Base-by-base conservation (phyloP, 2,113 vertebrate genomes). In the Pampusana beccarii region DNA sequence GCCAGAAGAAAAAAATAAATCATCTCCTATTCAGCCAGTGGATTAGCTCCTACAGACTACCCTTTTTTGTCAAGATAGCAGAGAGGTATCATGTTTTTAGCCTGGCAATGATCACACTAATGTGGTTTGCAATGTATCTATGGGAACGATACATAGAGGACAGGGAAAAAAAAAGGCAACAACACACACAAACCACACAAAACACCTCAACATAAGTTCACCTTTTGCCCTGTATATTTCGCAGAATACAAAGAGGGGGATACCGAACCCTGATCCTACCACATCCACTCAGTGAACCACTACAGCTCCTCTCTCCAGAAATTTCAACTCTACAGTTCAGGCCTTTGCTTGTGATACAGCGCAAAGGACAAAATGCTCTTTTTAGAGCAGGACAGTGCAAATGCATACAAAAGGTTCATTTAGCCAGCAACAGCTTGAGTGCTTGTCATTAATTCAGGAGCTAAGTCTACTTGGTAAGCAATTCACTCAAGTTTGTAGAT, bases 1-100 rank as follows among this genome's bases (percentile, higher is more conserved):
- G 80, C 34, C 91, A 64, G 60, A 20, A 80, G n/a, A 71, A 36
- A 80, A 74, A 36, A 80, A 69, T 3, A 96, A 91, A 82, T 42
- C 16, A 13, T 67, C 13, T 60, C 29, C 78, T 80, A 16, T 69
- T 86, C 29, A 79, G 53, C 53, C 25, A 86, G 48, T n/a, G 51
- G 56, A 60, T 78, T 54, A 78, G 57, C 72, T 90, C 67, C 77
- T 56, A 62, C 29, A 80, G 31, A 31, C n/a, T 23, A 23, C 3
- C 21, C 11, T 33, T 62, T 57, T 66, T n/a, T 60, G 36, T 13
- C 34, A 78, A 54, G 33, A 17, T 1, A 67, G 46, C 33, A 77
- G 31, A 57, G 51, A 38, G 17, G 5, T 23, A 7, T 51, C 36
- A 19, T 29, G 24, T 18, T 96, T 73, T 33, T 0, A 48, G 33